phyloP scores from a whole-genome alignment of 1,140 invertebrate species.

The Drosophila sp. region DNA sequence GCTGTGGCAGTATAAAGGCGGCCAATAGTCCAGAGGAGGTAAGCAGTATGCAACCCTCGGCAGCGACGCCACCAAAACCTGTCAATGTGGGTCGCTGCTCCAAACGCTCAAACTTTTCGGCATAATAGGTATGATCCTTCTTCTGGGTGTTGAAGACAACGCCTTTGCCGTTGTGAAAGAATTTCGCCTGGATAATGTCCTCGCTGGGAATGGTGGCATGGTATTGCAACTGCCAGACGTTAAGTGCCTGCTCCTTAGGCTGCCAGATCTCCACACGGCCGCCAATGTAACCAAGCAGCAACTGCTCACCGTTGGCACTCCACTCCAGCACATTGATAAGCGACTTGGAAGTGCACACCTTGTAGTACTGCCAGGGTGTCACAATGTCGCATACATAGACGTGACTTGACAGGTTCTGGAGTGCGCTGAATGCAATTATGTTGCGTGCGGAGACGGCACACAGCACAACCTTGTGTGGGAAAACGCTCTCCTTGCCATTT shows the following conservation, averaged over 20 bases:
- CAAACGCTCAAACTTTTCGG: slow-evolving; percentile 93
- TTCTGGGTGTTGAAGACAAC: slow-evolving; percentile 88
- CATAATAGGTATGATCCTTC: slow-evolving; percentile 90
- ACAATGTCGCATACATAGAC: slow-evolving; percentile 94
- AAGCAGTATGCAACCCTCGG: slow-evolving; percentile 92
- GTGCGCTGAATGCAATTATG: slow-evolving; percentile 91
- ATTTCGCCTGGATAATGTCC: slow-evolving; percentile 91
- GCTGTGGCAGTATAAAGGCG: slow-evolving; percentile 87
- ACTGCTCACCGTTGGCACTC: slow-evolving; percentile 91
- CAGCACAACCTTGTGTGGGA: slow-evolving; percentile 67
- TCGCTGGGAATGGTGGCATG: slow-evolving; percentile 88
- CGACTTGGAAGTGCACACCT: slow-evolving; percentile 85
- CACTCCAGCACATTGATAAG: slow-evolving; percentile 92
- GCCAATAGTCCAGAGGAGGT: slow-evolving; percentile 94
- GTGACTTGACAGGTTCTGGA: slow-evolving; percentile 87
- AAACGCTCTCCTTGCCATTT: slow-evolving; percentile 54
- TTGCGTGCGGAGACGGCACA: slow-evolving; percentile 92
- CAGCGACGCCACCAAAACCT: slow-evolving; percentile 92
- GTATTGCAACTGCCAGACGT: slow-evolving; percentile 89
- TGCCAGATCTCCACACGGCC: slow-evolving; percentile 92
- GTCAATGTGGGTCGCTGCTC: slow-evolving; percentile 92
- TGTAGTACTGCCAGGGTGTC: slow-evolving; percentile 91
- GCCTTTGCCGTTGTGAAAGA: slow-evolving; percentile 94
- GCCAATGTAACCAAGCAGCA: slow-evolving; percentile 90
- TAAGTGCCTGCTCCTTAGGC: slow-evolving; percentile 91